A percentile compares a stretch with the other conserved stretches of the same genome.
Evolutionary conservation across 2,888 invertebrate genomes (phyloP).

Genomic region (Clepsis dumicolana): DNA sequence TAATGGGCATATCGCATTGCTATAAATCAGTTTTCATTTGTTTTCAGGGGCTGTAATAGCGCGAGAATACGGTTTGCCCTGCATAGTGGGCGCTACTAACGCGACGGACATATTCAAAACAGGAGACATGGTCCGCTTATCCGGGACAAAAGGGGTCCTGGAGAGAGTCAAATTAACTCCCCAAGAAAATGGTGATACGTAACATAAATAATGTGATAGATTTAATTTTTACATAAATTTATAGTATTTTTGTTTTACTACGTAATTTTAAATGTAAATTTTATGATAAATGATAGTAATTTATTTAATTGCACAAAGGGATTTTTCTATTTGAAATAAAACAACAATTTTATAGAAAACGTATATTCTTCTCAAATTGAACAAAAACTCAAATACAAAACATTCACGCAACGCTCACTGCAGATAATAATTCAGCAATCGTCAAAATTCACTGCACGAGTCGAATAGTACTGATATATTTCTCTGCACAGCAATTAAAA

Average conservation of each 20-base stretch:
- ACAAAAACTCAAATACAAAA: constrained; percentile 19
- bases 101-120: constrained; percentile 89
- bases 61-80: constrained; percentile 93
- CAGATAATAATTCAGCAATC: neutral
- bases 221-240: neutral
- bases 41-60: constrained; percentile 92
- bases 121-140: constrained; percentile 87
- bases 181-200: constrained; percentile 1
- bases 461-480: neutral
- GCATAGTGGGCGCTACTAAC: constrained; percentile 90
- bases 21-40: constrained; percentile 11
- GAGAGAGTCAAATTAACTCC: constrained; percentile 64
- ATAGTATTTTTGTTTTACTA: neutral
- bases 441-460: neutral
- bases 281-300: neutral
- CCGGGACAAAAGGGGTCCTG: constrained; percentile 77
- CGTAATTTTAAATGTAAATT: constrained; percentile 6
- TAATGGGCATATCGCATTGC: too few species aligned
- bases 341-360: neutral
- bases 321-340: constrained; percentile 9
- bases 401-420: constrained; percentile 25
- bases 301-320: constrained; percentile 13
- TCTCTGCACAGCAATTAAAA: neutral
- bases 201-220: neutral
- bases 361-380: constrained; percentile 27